A percentile compares a stretch with the other conserved stretches of the same genome.
Evolutionary conservation across 1,140 invertebrate species (phyloP).

Genomic region (Tachypleus tridentatus): DNA sequence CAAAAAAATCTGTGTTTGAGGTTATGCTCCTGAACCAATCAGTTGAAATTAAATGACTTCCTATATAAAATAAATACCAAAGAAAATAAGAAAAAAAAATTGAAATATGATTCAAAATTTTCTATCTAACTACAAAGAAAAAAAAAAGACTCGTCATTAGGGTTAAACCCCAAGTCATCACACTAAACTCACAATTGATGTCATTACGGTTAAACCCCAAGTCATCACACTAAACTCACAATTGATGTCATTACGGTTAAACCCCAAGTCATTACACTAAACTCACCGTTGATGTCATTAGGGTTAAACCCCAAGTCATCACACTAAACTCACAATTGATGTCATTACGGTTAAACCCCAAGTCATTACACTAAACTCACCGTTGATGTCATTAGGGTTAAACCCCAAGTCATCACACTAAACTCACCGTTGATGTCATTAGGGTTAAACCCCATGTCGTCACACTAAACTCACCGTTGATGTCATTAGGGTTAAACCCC

Average conservation of each 20-base stretch:
- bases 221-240: constrained; percentile 32
- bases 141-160: too few species aligned
- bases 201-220: constrained; percentile 89
- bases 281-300: constrained; percentile 57
- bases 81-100: too few species aligned
- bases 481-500: too few species aligned
- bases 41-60: too few species aligned
- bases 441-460: too few species aligned
- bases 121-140: too few species aligned
- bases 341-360: constrained; percentile 89
- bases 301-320: constrained; percentile 77
- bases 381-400: constrained; percentile 64
- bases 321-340: constrained; percentile 42
- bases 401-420: constrained; percentile 62
- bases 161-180: too few species aligned
- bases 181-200: constrained; percentile 43
- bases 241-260: constrained; percentile 71
- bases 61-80: too few species aligned
- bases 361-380: constrained; percentile 30
- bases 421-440: constrained; percentile 42
- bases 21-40: too few species aligned
- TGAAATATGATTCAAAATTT: too few species aligned
- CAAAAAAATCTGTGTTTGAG: too few species aligned
- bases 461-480: too few species aligned
- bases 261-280: constrained; percentile 55